phyloP scores from a whole-genome alignment of 1,140 invertebrate genomes.

The Panulirus ornatus region DNA sequence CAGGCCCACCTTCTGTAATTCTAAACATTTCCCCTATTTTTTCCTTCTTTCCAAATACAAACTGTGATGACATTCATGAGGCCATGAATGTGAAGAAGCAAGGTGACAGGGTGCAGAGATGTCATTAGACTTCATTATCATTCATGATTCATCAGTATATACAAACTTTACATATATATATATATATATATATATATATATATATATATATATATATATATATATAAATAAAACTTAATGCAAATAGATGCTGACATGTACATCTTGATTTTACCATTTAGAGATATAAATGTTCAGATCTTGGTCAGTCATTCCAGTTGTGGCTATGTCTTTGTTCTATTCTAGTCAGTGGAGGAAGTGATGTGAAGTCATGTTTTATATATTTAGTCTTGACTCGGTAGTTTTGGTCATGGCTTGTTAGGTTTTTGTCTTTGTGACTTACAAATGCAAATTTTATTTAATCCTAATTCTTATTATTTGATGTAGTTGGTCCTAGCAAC shows the following conservation, averaged over 20 bases:
- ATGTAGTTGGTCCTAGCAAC: neutral
- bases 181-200: neutral
- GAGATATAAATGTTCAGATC: too few relatives aligned
- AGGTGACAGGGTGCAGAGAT: neutral
- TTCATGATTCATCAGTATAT: neutral
- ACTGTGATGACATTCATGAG: slow-evolving; percentile 1
- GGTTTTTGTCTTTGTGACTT: neutral
- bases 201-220: too few relatives aligned
- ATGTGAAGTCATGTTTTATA: neutral
- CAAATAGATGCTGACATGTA: too few relatives aligned
- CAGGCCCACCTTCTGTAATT: neutral
- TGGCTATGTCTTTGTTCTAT: slow-evolving; percentile 17
- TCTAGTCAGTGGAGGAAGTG: slow-evolving; percentile 9
- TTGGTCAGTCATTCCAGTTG: slow-evolving; percentile 1
- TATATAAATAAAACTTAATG: too few relatives aligned
- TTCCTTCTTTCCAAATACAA: neutral
- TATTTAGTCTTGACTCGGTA: neutral
- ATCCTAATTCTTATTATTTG: neutral
- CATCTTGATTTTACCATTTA: too few relatives aligned
- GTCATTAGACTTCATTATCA: neutral
- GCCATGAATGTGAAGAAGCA: neutral
- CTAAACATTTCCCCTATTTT: neutral
- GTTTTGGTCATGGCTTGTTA: neutral
- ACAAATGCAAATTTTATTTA: neutral
- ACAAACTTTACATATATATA: neutral